Evolutionary conservation across 2,113 vertebrate species (phyloP).

Genomic region (Nothocercus julius): DNA sequence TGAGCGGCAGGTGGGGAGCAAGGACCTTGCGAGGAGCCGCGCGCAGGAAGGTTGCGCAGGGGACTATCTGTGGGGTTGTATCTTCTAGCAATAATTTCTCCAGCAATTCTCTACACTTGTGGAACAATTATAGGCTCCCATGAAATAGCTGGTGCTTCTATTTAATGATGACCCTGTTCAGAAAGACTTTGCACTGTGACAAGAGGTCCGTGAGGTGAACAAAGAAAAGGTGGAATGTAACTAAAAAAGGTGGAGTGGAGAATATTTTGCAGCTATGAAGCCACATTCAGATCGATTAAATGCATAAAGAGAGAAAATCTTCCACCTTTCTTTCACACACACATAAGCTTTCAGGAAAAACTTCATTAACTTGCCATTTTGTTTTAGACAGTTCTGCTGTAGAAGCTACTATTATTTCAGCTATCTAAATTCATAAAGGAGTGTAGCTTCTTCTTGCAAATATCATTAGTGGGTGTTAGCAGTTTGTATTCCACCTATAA

Average conservation of each 20-base stretch:
- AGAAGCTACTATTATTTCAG: background rate
- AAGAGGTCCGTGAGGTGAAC: conserved; percentile 10
- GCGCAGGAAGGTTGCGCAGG: background rate
- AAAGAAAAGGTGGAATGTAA: conserved; percentile 13
- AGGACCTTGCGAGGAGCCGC: background rate
- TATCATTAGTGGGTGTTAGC: background rate
- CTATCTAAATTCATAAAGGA: background rate
- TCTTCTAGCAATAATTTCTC: conserved; percentile 46
- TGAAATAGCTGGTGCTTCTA: conserved; percentile 33
- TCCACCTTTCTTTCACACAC: background rate
- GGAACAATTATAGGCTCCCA: conserved; percentile 34
- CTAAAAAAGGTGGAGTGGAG: background rate
- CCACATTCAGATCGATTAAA: background rate
- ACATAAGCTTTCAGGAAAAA: background rate
- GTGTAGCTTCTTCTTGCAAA: background rate
- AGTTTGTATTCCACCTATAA: background rate
- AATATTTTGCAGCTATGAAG: background rate
- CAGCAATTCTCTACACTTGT: conserved; percentile 4
- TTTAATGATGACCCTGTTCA: conserved; percentile 6
- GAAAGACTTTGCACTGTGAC: background rate
- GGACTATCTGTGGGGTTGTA: background rate
- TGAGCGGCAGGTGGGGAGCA: background rate
- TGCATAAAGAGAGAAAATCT: background rate
- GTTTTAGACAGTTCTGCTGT: background rate
- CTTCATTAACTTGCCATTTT: background rate